phyloP scores from a whole-genome alignment of 2,888 invertebrate genomes.

The Rhamnusium bicolor region DNA sequence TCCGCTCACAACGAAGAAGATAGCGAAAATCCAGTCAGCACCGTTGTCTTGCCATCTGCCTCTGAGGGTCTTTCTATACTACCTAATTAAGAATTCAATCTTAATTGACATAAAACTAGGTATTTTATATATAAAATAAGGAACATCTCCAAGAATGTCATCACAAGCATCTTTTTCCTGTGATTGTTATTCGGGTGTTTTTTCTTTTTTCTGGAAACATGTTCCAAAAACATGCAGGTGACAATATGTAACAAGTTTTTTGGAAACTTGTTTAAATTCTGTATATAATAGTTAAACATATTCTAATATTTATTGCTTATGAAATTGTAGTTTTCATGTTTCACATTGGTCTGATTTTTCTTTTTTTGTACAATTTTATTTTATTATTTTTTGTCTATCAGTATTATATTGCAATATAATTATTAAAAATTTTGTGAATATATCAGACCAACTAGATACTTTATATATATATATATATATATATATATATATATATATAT shows the following conservation, averaged over 20 bases:
- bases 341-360: not conserved
- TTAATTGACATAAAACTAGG: too few relatives aligned
- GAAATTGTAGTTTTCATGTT: not conserved
- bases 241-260: not conserved
- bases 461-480: not conserved
- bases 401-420: constrained; percentile 19
- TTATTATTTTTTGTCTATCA: not conserved
- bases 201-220: too few relatives aligned
- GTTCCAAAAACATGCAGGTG: not conserved
- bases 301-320: constrained; percentile 27
- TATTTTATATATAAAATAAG: too few relatives aligned
- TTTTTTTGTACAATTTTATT: not conserved
- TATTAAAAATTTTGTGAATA: not conserved
- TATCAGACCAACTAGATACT: not conserved
- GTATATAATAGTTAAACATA: constrained; percentile 22
- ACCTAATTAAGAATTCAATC: constrained; percentile 38
- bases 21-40: constrained; percentile 65
- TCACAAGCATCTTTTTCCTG: too few relatives aligned
- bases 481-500: not conserved
- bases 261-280: not conserved
- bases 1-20: constrained; percentile 61
- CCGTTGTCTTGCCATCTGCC: constrained; percentile 74
- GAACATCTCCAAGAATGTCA: not conserved
- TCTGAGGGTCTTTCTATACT: constrained; percentile 46
- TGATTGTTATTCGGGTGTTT: too few relatives aligned